These are phyloP conservation scores for Tauraco erythrolophus DNA, from an alignment of 2,113 vertebrate genomes.

Conservation along the genomic window DNA sequence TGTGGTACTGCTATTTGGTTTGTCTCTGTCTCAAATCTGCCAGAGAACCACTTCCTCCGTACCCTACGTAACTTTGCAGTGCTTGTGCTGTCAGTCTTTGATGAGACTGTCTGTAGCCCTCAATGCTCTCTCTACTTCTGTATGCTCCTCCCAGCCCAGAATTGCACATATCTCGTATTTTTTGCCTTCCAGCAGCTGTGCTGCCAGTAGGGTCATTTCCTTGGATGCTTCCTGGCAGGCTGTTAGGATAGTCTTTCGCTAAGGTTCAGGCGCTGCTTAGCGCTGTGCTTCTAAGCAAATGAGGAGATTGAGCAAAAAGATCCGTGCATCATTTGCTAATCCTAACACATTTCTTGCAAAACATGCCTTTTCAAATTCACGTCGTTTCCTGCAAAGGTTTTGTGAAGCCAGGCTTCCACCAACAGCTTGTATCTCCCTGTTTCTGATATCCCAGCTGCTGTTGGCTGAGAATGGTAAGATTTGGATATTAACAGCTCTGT, in stretches of 20 bases:
- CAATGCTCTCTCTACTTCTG: neutral
- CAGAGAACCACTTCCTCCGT: neutral
- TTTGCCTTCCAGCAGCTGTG: neutral
- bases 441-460: neutral
- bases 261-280: neutral
- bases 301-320: neutral
- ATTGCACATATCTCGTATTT: neutral
- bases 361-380: neutral
- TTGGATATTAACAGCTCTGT: neutral
- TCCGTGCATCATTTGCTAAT: neutral
- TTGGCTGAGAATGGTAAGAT: neutral
- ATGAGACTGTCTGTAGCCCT: neutral
- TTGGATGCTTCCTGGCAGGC: neutral
- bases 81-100: neutral
- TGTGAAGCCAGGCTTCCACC: neutral
- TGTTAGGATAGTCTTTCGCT: neutral
- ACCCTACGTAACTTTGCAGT: fast-evolving
- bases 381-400: neutral
- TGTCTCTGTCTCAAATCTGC: neutral
- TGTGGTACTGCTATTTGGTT: neutral
- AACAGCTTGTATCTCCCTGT: neutral
- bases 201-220: neutral
- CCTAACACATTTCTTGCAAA: neutral
- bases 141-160: neutral
- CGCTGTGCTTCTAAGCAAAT: neutral